Base-by-base conservation (phyloP, 2,113 vertebrate species). In the Stercorarius parasiticus region DNA sequence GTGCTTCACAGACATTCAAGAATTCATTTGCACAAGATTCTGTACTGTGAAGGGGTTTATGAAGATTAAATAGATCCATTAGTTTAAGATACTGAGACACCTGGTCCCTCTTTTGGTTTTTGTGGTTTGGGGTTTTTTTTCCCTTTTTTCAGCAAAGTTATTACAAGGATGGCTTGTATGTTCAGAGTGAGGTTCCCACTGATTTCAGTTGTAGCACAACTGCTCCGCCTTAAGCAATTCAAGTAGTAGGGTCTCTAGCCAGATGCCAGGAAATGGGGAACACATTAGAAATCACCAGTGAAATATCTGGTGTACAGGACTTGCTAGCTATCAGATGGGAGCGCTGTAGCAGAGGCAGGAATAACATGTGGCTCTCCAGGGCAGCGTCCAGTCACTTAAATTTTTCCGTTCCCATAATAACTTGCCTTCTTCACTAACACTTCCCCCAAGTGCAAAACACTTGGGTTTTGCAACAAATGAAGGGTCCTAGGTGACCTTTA, bases 51-150 rank as follows among this genome's bases (percentile, higher is more conserved):
- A 93, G 56, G 70, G 38, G 47, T 76, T 91, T 72, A 77, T 79
- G 90, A 85, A 90, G 90, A 92, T 69, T 69, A 40, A 96, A 80
- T 72, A 81, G 85, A 77, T 38, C 43, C 70, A 59, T 94, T 61
- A 88, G 38, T 30, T 91, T 43, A 79, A 93, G 79, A 85, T 10
- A 53, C 23, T 66, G 9, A 93, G 74, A 66, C 90, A 86, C 62
- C 78, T 87, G 82, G 56, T 23, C n/a, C 73, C 69, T 52, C 6
- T 17, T 82, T 49, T 36, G 11, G 6, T 58, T 72, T 56, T 6
- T 40, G 8, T 11, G 29, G 38, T 26, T n/a, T 26, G 21, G 34
- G 15, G 2, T 17, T 4, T 4, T 10, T 17, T 2, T 4, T 3
- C 5, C 15, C 15, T 29, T 70, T 42, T 5, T 22, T 10, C 22